Base-by-base conservation (phyloP, 1,140 invertebrate species). In the Eriocheir sinensis region DNA sequence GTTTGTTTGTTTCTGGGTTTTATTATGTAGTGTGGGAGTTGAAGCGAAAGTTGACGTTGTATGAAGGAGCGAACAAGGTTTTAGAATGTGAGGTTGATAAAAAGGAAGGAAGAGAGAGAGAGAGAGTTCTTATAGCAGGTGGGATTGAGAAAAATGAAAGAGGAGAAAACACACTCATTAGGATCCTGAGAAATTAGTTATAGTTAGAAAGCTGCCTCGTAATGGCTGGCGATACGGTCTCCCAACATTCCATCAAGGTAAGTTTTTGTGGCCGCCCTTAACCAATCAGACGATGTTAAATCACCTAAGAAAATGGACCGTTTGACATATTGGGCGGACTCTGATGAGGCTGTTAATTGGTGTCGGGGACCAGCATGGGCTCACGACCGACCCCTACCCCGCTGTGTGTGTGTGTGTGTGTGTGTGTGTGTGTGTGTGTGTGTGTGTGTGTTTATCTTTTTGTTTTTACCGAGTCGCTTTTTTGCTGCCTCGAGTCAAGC, bases 301-400 rank as follows among this genome's bases (percentile, higher is more conserved):
- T 93, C 92, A 86, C 92, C 92, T 41, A 89, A 83, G 93, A 90
- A 90, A 90, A 90, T 81, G 86, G 88, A 94, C 34, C 88, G 32
- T 79, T 94, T 94, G 93, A 94, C 93, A 81, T 94, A 94, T 94
- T 81, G 85, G 48, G n/a, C 88, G 60, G 93, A 94, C 93, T 90
- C 81, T 94, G 93, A 90, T 94, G 93, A 94, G 88, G 93, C 79
- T 94, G 72, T 85, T 83, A 94, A 91, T 91, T 94, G 93, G 79
- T 91, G 93, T 90, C 41, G n/a, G n/a, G 92, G 92, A 86, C 81
- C 41, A 53, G 80, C 81, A 60, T 27, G 32, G 17, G 83, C 32
- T 36, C 38, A 60, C 92, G 36, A 38, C 83, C 83, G 27, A 38
- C 34, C 30, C 9, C 27, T 30, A 15, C 34, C 36, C 21, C 34